Percentiles rank a stretch among this genome's conserved stretches.
These are phyloP conservation scores for Lasiurus cinereus DNA, from an alignment of 2,113 vertebrate genomes.

Conservation along the genomic window DNA sequence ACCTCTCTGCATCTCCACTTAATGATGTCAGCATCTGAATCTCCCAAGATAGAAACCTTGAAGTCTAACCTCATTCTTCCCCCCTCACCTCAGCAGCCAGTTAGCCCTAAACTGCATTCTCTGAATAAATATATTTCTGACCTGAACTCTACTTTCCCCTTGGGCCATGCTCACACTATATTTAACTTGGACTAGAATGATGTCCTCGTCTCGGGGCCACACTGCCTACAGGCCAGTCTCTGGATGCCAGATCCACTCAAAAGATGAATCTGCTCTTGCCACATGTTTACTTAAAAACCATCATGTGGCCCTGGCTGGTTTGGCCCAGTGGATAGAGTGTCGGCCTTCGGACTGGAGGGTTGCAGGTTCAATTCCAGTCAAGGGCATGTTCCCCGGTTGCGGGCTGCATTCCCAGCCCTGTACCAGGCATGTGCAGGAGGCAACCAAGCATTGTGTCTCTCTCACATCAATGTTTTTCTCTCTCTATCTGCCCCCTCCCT, in stretches of 20 bases:
- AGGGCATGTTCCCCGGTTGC: no score
- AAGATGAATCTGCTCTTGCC: not conserved
- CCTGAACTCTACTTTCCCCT: not conserved
- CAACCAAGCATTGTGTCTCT: no score
- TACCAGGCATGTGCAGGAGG: no score
- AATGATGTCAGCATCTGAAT: not conserved
- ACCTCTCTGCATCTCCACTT: not conserved
- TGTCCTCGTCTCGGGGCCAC: not conserved
- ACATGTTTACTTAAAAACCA: no score
- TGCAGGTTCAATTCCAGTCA: no score
- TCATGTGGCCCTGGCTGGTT: no score
- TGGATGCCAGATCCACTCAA: not conserved
- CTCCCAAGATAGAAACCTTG: constrained; percentile 24
- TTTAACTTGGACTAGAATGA: not conserved
- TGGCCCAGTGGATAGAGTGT: no score
- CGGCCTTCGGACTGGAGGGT: no score
- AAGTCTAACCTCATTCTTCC: not conserved
- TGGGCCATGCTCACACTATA: not conserved
- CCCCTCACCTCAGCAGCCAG: not conserved
- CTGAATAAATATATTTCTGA: not conserved
- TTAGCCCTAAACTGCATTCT: not conserved
- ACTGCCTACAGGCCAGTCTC: not conserved
- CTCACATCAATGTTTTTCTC: no score
- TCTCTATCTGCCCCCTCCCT: no score
- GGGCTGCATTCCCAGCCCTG: no score